Evolutionary conservation across 2,888 invertebrate genomes (phyloP), one percentile per base, ranked within the genome.

Genomic region (Drosophila greeni): DNA sequence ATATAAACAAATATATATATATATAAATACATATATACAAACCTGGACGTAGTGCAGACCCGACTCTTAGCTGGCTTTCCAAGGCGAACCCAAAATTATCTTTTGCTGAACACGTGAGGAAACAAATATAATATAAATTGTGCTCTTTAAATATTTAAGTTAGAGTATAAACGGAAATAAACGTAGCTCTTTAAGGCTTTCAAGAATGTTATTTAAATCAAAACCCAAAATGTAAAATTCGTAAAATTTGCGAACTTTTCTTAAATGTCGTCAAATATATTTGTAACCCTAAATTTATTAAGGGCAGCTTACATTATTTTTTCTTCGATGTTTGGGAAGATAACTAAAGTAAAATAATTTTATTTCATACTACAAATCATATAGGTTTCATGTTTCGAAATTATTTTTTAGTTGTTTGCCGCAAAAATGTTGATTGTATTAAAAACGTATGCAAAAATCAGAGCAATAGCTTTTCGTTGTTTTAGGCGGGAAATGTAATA

Each of bases 11-110:
- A 68, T 42, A 68, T 20, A 39, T 56, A 61, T 48, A 76, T 73
- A 58, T 60, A 73, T 57, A 70, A n/a, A n/a, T 45, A 58, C 55
- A 66, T 42, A 66, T 57, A 67, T 48, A 58, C 67, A 53, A 74
- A 14, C 24, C 54, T 23, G 39, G 45, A 45, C 45, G 45, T 31
- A 72, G 64, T 72, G 66, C 66, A 67, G 77, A 82, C 57, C 69
- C 69, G 76, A 79, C 53, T 61, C 69, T 56, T 60, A 74, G 72
- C 66, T 56, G 48, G 51, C 69, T 74, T 62, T 74, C 57, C 31
- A 48, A 58, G 55, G 40, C 49, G 62, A 51, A 49, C 49, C 62
- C 58, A 45, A 64, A 72, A 54, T 64, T 53, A 24, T 70, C 65
- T 61, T 59, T 70, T 71, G 57, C 67, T 52, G 40, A 59, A 48